phyloP scores from a whole-genome alignment of 2,888 invertebrate species.

The Agrochola macilenta region DNA sequence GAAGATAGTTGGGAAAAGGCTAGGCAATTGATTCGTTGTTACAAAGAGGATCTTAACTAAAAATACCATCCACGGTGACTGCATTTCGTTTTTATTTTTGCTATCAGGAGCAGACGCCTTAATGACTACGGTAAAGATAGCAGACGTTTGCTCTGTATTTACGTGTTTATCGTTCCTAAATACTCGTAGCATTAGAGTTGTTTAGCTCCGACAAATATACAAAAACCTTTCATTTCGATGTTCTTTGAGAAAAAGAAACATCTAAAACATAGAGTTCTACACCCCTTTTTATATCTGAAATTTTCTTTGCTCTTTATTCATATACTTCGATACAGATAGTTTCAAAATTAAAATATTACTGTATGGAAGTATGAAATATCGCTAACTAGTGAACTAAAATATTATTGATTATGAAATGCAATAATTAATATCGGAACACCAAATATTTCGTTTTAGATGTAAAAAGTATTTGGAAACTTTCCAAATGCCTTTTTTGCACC shows the following conservation, averaged over 20 bases:
- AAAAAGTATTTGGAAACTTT: too few relatives aligned
- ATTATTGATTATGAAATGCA: too few relatives aligned
- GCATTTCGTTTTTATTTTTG: not conserved
- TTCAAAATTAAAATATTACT: too few relatives aligned
- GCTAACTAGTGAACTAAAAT: too few relatives aligned
- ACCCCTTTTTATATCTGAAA: not conserved
- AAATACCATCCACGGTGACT: not conserved
- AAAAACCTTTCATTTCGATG: not conserved
- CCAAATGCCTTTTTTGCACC: too few relatives aligned
- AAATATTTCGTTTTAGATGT: too few relatives aligned
- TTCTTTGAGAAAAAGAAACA: not conserved
- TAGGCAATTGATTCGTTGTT: not conserved
- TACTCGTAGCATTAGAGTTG: not conserved
- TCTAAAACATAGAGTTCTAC: not conserved
- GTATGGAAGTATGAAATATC: too few relatives aligned
- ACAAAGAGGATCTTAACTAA: not conserved
- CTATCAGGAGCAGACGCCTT: slow-evolving; percentile 12
- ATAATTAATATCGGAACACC: too few relatives aligned
- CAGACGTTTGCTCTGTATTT: not conserved
- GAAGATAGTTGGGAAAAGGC: too few relatives aligned
- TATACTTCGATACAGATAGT: too few relatives aligned
- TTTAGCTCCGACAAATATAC: not conserved
- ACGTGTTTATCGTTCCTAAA: not conserved
- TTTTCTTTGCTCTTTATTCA: not conserved
- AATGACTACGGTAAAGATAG: slow-evolving; percentile 8